Conservation (phyloP, 30 jellyfish, hydroid and myxozoan genomes). For the Cassiopea andromeda region DNA sequence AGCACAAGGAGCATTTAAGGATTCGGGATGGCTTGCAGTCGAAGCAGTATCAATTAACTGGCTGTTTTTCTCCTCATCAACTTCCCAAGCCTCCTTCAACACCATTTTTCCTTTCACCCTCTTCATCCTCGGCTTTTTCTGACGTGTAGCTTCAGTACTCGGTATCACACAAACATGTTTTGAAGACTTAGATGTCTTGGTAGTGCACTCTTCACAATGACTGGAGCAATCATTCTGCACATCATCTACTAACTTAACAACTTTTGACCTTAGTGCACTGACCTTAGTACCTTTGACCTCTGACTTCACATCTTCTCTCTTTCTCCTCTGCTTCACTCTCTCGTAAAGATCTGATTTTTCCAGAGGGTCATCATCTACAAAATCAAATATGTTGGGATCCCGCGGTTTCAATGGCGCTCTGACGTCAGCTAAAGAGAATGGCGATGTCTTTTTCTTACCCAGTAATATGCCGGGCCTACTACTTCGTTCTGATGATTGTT, state of each 20-base stretch:
- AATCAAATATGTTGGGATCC: slow-evolving; percentile 13
- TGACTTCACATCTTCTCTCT: neutral
- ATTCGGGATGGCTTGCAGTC: neutral
- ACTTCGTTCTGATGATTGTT: neutral
- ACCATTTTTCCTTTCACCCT: neutral
- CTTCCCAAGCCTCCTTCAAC: neutral
- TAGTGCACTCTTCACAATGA: neutral
- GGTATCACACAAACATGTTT: neutral
- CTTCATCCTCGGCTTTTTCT: neutral
- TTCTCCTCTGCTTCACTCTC: slow-evolving; percentile 30
- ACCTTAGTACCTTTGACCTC: neutral
- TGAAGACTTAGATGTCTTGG: neutral
- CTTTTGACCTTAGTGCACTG: neutral
- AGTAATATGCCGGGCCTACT: neutral
- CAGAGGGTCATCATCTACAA: slow-evolving; percentile 20
- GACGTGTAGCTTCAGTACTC: neutral
- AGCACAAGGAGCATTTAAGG: neutral
- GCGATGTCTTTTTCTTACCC: slow-evolving; percentile 19
- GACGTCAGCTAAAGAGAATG: neutral
- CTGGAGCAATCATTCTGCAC: neutral
- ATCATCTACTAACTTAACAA: neutral
- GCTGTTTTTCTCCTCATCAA: neutral
- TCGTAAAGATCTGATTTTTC: slow-evolving; percentile 18
- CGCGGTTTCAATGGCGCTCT: slow-evolving; percentile 1
- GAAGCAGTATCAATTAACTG: slow-evolving; percentile 3